A percentile compares a stretch with the other conserved stretches of the same genome.
phyloP scores from a whole-genome alignment of 2,888 invertebrate genomes.

The Oscheius myriophilus region DNA sequence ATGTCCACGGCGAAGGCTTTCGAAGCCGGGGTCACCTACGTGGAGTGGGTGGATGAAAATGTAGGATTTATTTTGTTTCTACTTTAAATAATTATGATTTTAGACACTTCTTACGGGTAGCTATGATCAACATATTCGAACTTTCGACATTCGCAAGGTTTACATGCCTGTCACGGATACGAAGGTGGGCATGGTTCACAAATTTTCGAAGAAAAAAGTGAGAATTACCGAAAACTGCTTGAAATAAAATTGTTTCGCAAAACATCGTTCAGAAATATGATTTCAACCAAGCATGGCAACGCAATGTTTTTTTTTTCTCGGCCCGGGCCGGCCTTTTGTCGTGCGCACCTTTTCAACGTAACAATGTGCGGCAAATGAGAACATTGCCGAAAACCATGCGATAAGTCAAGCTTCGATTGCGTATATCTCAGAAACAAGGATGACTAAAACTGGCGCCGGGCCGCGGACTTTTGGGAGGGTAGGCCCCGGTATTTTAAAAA shows the following conservation, averaged over 20 bases:
- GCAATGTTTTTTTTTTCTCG: too few species aligned
- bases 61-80: too few species aligned
- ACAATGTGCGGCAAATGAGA: neutral
- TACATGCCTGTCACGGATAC: slow-evolving; percentile 31
- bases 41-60: slow-evolving; percentile 29
- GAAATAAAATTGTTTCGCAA: neutral
- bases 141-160: slow-evolving; percentile 42
- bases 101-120: slow-evolving; percentile 40
- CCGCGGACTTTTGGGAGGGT: too few species aligned
- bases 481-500: too few species aligned
- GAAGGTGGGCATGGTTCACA: slow-evolving; percentile 30
- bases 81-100: neutral
- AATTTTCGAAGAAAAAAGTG: neutral
- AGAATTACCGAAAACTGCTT: too few species aligned
- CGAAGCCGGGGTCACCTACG: slow-evolving; percentile 49
- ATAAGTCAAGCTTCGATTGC: too few species aligned
- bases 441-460: too few species aligned
- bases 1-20: slow-evolving; percentile 35
- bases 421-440: too few species aligned
- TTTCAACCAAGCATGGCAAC: too few species aligned
- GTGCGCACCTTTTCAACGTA: too few species aligned
- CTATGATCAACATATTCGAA: slow-evolving; percentile 46
- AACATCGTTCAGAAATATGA: too few species aligned
- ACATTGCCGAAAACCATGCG: neutral
- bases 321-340: too few species aligned